phyloP scores from a whole-genome alignment of 2,797 vertebrate genomes.

The Epinephelus malabaricus region DNA sequence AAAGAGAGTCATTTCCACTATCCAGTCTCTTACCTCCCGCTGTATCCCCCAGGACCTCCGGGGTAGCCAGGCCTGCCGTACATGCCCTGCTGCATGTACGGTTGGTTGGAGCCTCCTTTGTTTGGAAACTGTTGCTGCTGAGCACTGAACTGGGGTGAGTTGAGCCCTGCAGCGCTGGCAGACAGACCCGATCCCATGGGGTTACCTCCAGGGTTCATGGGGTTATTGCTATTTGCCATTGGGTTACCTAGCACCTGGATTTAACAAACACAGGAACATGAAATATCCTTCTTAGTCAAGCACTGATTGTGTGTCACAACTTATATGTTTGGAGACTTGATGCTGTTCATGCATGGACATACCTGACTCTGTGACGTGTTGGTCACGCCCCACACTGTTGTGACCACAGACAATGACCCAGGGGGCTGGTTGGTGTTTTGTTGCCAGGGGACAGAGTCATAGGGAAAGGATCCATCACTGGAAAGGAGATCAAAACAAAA shows the following conservation, averaged over 20 bases:
- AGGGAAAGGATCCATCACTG: slow-evolving; percentile 99
- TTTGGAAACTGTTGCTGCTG: slow-evolving; percentile 97
- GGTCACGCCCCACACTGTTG: slow-evolving; percentile 99
- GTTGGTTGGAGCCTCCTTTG: slow-evolving; percentile 95
- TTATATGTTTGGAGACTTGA: not conserved
- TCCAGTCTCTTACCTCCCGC: slow-evolving; percentile 88
- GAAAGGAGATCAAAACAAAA: slow-evolving; percentile 73
- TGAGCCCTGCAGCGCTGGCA: slow-evolving; percentile 93
- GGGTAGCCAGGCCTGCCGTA: slow-evolving; percentile 96
- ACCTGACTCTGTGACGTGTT: slow-evolving; percentile 99
- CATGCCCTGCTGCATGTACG: slow-evolving; percentile 97
- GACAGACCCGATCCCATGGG: slow-evolving; percentile 96
- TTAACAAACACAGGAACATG: slow-evolving; percentile 26
- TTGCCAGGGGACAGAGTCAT: slow-evolving; percentile 99
- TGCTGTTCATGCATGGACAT: slow-evolving; percentile 67
- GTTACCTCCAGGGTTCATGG: slow-evolving; percentile 97
- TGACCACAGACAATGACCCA: slow-evolving; percentile 98
- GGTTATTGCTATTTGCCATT: slow-evolving; percentile 98
- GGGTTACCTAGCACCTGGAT: slow-evolving; percentile 96
- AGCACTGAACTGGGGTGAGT: slow-evolving; percentile 94
- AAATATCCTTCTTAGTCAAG: not conserved
- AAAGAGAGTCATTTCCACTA: not conserved
- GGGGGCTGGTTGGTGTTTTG: slow-evolving; percentile 98
- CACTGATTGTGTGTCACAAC: slow-evolving; percentile 1
- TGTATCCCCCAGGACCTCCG: slow-evolving; percentile 93